Percentiles rank a stretch among this genome's conserved stretches.
phyloP scores from a whole-genome alignment of 1,140 invertebrate genomes.

The Pararge aegeria region DNA sequence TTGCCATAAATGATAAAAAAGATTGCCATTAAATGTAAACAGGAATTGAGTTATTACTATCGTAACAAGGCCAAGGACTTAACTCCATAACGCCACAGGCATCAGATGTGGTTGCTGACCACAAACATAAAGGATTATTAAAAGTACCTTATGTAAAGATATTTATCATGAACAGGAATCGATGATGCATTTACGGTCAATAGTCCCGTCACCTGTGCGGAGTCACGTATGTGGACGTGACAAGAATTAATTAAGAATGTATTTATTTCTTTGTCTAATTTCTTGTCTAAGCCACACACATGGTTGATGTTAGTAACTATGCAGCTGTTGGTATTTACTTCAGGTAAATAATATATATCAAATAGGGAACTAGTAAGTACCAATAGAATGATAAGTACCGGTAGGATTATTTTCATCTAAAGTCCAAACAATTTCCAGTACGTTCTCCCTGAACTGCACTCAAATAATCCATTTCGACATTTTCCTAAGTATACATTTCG shows the following conservation, averaged over 20 bases:
- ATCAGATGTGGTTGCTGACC: neutral
- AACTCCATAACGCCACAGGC: neutral
- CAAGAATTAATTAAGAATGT: slow-evolving; percentile 37
- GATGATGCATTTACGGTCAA: slow-evolving; percentile 14
- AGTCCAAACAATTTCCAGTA: too few relatives aligned
- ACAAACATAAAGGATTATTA: neutral
- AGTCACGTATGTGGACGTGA: slow-evolving; percentile 28
- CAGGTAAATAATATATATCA: too few relatives aligned
- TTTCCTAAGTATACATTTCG: too few relatives aligned
- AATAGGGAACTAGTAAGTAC: too few relatives aligned
- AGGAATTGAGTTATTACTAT: neutral
- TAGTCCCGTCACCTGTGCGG: slow-evolving; percentile 8
- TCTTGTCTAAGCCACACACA: too few relatives aligned
- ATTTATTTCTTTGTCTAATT: neutral
- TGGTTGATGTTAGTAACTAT: too few relatives aligned
- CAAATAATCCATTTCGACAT: too few relatives aligned
- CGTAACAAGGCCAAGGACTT: neutral
- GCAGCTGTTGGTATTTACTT: too few relatives aligned
- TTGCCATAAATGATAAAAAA: neutral
- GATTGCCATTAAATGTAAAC: neutral
- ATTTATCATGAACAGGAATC: neutral
- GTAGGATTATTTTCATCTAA: too few relatives aligned
- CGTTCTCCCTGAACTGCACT: too few relatives aligned
- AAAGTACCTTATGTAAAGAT: neutral
- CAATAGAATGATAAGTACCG: too few relatives aligned